Evolutionary conservation across 2,888 invertebrate genomes (phyloP).

Genomic region (Drosophila leonis): DNA sequence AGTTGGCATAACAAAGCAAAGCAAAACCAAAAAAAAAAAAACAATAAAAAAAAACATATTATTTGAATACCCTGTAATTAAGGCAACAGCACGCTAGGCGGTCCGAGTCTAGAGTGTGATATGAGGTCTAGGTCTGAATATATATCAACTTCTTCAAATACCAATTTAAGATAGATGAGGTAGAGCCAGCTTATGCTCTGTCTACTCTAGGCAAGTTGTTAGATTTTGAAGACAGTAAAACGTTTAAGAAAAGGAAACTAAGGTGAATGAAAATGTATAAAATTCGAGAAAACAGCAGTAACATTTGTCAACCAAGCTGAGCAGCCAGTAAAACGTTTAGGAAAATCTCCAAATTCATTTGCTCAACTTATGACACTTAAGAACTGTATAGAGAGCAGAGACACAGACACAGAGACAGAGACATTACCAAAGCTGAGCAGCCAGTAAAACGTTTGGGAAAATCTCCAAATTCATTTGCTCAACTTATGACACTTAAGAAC

Average conservation of each 20-base stretch:
- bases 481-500: background rate
- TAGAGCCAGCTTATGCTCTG: too few relatives aligned
- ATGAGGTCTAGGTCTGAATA: background rate
- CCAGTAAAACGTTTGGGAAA: slow-evolving; percentile 4
- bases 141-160: background rate
- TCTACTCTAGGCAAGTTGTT: too few relatives aligned
- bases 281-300: too few relatives aligned
- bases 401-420: background rate
- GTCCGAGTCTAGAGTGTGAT: background rate
- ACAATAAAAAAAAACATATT: background rate
- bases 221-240: slow-evolving; percentile 3
- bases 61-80: slow-evolving; percentile 16
- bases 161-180: background rate
- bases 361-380: background rate
- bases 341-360: background rate
- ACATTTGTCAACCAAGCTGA: too few relatives aligned
- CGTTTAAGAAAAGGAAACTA: slow-evolving; percentile 4
- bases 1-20: background rate
- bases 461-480: background rate
- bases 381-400: background rate
- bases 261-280: too few relatives aligned
- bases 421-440: slow-evolving; percentile 9
- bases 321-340: slow-evolving; percentile 8
- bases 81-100: background rate
- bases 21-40: background rate